Conservation (phyloP, 2,888 invertebrate species). For the Caradrina clavipalpis region DNA sequence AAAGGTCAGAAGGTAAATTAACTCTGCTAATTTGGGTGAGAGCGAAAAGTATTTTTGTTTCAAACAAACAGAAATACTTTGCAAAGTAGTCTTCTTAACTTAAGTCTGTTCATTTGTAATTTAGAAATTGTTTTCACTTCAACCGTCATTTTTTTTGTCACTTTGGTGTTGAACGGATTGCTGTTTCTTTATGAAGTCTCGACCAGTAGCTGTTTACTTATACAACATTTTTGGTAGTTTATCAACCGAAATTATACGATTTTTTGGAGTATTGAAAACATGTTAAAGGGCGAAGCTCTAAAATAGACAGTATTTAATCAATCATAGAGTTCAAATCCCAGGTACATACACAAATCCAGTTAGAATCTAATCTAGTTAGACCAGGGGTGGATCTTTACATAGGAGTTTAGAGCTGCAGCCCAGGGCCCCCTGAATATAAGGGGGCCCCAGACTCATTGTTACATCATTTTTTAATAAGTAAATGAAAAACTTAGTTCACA, state of each 20-base stretch:
- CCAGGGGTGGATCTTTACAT: no score
- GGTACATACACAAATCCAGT: slow-evolving; percentile 4
- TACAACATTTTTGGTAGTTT: no score
- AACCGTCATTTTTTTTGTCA: slow-evolving; percentile 10
- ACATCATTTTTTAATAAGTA: no score
- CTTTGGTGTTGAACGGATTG: not conserved
- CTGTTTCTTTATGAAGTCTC: not conserved
- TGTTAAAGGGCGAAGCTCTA: not conserved
- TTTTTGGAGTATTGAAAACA: no score
- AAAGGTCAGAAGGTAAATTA: slow-evolving; percentile 47
- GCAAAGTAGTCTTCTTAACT: slow-evolving; percentile 25
- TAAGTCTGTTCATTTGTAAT: slow-evolving; percentile 39
- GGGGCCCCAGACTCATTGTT: no score
- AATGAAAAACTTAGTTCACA: no score
- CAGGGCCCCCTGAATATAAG: no score
- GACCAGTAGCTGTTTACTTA: no score
- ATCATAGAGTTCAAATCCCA: not conserved
- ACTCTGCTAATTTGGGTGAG: slow-evolving; percentile 40
- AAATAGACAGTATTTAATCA: not conserved
- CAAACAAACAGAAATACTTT: slow-evolving; percentile 43
- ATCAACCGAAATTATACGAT: no score
- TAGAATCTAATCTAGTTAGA: not conserved
- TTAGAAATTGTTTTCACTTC: slow-evolving; percentile 25
- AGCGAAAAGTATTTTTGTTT: slow-evolving; percentile 46
- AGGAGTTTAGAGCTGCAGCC: no score